Evolutionary conservation across 2,797 vertebrate genomes (phyloP).

Genomic region (Capromys pilorides): DNA sequence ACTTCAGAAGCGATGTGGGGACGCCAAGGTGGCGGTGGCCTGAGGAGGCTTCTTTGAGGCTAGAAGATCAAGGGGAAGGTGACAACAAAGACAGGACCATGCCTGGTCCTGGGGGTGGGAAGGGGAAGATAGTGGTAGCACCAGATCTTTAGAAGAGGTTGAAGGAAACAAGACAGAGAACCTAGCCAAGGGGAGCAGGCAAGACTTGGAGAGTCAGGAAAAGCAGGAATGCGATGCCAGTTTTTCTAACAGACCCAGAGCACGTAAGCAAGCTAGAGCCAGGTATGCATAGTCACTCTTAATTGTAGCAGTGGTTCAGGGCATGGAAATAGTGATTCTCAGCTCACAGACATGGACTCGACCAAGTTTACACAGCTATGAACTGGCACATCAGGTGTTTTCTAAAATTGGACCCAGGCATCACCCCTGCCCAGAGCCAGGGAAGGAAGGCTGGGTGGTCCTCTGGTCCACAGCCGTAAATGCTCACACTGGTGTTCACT

Average conservation of each 20-base stretch:
- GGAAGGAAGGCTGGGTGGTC: not conserved
- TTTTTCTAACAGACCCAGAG: not conserved
- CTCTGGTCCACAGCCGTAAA: not conserved
- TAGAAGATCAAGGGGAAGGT: not conserved
- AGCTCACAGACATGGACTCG: not conserved
- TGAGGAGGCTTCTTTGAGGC: not conserved
- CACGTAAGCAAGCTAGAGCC: not conserved
- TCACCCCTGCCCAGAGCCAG: not conserved
- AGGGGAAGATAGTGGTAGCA: not conserved
- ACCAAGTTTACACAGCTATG: not conserved
- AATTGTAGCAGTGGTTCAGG: not conserved
- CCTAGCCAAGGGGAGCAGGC: not conserved
- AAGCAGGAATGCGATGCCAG: not conserved
- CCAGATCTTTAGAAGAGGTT: not conserved
- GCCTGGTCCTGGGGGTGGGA: not conserved
- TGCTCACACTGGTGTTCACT: not conserved
- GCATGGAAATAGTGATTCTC: conserved; percentile 1
- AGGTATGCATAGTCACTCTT: not conserved
- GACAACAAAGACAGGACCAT: not conserved
- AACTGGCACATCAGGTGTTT: not conserved
- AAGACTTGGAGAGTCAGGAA: not conserved
- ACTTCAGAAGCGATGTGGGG: not conserved
- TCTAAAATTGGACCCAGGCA: not conserved
- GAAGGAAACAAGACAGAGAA: not conserved
- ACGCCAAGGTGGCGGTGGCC: not conserved